Percentiles rank a stretch among this genome's conserved stretches.
These are phyloP conservation scores for Bubo scandiacus DNA, from an alignment of 2,113 vertebrate genomes.

Conservation along the genomic window DNA sequence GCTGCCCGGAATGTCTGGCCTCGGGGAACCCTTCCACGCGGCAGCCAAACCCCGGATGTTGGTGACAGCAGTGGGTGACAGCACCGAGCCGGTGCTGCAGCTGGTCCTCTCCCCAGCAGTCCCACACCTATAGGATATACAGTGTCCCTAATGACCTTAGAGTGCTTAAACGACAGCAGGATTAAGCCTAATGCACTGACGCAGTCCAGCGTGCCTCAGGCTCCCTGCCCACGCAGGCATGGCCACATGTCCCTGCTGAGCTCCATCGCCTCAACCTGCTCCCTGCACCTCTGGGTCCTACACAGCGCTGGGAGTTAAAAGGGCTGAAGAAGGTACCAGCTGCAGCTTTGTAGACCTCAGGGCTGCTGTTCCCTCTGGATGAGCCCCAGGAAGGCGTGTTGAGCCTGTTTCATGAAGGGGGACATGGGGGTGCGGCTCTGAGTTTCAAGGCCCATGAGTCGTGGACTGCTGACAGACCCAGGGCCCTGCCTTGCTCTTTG, in stretches of 20 bases:
- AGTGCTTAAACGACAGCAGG: neutral
- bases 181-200: no score
- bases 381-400: neutral
- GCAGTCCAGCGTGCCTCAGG: neutral
- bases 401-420: neutral
- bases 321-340: neutral
- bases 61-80: neutral
- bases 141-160: neutral
- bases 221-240: neutral
- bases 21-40: accelerated
- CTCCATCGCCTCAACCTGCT: accelerated
- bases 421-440: accelerated
- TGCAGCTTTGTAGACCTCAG: neutral
- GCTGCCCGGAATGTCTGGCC: neutral
- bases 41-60: accelerated
- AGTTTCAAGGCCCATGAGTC: neutral
- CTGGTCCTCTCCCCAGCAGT: neutral
- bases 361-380: neutral
- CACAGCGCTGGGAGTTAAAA: neutral
- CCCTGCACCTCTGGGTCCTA: no score
- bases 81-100: neutral
- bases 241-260: neutral
- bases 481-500: neutral
- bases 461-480: neutral
- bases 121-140: accelerated